Base-by-base conservation (phyloP, 2,888 invertebrate species). In the Ligdia adustata region DNA sequence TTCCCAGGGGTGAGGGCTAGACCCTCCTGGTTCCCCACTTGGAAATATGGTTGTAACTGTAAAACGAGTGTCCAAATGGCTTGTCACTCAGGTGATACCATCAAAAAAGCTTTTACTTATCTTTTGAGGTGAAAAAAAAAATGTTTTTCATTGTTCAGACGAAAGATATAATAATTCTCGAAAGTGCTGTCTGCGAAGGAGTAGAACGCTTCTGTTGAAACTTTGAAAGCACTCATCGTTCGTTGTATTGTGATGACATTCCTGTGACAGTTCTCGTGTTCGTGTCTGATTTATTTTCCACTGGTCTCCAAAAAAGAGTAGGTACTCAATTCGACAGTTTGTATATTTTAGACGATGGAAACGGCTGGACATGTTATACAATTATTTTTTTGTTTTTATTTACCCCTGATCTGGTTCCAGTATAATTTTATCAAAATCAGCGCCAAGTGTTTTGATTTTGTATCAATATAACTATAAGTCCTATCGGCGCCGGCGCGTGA, bases 31-130 rank as follows among this genome's bases (percentile, higher is more conserved):
- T 55, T 55, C 65, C 67, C 60, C 55, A 24, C 44, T 54, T 48
- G 39, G 51, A 57, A 60, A 48, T 57, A 60, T 52, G 55, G 51
- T 53, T 53, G 57, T 49, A 53, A 57, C 56, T 57, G 57, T 62
- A 52, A 65, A 68, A 68, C 57, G 61, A 66, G 64, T 60, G 60
- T 52, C 57, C 60, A 47, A 52, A 48, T 45, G 42, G 49, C 47
- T 49, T 32, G 52, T 52, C 56, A 50, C 56, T 54, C 53, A 48
- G 43, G 50, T 51, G 48, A 49, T 49, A 49, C 48, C 48, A 53
- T 48, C 48, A 40, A 34, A 41, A 26, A 29, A 13, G 31, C 44
- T 44, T 40, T 55, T 39, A 54, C 29, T 38, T 42, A 44, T 43
- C 37, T 42, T 28, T 33, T 41, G 18, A 35, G 22, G 12, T 22